These are phyloP conservation scores for Glaucopsyche alexis DNA, from an alignment of 2,888 invertebrate species.

Conservation along the genomic window DNA sequence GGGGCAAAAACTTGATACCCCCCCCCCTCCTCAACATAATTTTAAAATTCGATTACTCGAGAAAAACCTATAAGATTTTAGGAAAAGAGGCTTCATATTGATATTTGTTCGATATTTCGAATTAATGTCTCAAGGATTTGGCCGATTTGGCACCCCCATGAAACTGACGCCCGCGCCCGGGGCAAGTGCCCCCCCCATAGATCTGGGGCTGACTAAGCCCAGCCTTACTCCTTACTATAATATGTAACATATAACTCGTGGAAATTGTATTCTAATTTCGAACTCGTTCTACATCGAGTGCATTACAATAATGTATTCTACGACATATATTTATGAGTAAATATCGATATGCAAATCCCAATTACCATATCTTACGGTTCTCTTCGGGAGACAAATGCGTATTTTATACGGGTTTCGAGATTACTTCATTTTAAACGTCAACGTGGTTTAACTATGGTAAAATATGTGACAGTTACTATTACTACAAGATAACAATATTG, in stretches of 20 bases:
- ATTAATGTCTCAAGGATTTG: too few species aligned
- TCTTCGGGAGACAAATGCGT: conserved; percentile 20
- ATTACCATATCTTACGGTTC: conserved; percentile 22
- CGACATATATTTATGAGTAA: conserved; percentile 11
- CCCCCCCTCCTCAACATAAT: too few species aligned
- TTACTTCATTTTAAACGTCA: conserved; percentile 9
- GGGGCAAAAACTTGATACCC: too few species aligned
- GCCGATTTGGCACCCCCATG: too few species aligned
- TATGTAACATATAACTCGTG: neutral
- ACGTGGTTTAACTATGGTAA: conserved; percentile 8
- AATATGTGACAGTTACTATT: conserved; percentile 5
- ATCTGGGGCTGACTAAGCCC: too few species aligned
- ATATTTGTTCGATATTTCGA: too few species aligned
- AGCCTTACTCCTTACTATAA: too few species aligned
- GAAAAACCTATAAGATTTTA: too few species aligned
- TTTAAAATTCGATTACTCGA: too few species aligned
- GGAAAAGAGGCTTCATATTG: too few species aligned
- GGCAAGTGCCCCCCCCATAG: too few species aligned
- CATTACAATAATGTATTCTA: neutral
- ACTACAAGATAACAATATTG: neutral
- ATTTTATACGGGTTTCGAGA: neutral
- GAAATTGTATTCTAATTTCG: conserved; percentile 3
- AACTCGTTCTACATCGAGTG: neutral
- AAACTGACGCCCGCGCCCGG: too few species aligned
- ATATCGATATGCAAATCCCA: conserved; percentile 24